Evolutionary conservation across 2,797 vertebrate species (phyloP), one percentile per base, ranked within the genome.

Genomic region (Hybognathus amarus): DNA sequence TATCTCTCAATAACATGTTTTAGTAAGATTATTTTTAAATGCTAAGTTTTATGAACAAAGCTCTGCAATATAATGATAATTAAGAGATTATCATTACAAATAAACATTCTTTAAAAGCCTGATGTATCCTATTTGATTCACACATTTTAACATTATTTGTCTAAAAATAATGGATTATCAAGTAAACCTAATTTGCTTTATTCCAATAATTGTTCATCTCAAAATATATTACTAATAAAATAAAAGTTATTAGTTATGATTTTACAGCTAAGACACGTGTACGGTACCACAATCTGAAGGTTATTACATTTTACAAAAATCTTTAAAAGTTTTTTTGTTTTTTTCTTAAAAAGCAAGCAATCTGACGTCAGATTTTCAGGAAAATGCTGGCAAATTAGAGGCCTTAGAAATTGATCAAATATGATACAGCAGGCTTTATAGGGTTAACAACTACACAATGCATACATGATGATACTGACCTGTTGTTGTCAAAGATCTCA

Each of bases 401-500:
- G 59, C n/a, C 56, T 61, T 61, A 27, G 4, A 61, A 61, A 27
- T 59, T 0, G 1, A 33, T 33, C 18, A 36, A 17, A 50, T 36
- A 27, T 15, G 18, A 66, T 50, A 36, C 30, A 66, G 63, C 36
- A 20, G 8, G 63, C 30, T 20, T 66, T 10, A 66, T 9, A 66
- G 8, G 17, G 63, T 66, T 36, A 63, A 63, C 20, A 47, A 61
- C 40, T 76, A 42, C 33, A 36, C 22, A 76, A 47, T 47, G 1
- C 13, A 24, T 17, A n/a, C 30, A 82, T 42, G n/a, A 82, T 42
- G n/a, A 45, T 3, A 33, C 63, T 61, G 61, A 96, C 96, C 96
- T 98, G 93, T 98, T 98, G 90, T 95, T 96, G 80, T 97, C 95
- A 20, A 98, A 96, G 89, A 98, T 97, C 93, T 98, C 97, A 1